phyloP scores from a whole-genome alignment of 1,140 invertebrate species.

The Brachionus paranguensis region DNA sequence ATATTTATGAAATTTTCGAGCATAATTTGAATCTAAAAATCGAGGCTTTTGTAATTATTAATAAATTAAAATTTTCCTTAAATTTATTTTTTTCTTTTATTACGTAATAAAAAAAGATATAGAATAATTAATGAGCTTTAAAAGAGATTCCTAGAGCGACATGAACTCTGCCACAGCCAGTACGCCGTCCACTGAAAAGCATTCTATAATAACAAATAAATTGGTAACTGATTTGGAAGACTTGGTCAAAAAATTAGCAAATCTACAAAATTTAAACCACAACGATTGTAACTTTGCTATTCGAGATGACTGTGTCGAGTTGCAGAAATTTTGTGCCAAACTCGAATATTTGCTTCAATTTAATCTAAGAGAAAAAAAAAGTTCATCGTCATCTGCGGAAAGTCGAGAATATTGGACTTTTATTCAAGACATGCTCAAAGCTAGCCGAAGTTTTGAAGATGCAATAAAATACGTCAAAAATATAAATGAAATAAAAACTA shows the following conservation, averaged over 20 bases:
- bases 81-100: not conserved
- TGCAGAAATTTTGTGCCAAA: slow-evolving; percentile 55
- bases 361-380: slow-evolving; percentile 52
- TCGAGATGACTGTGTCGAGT: slow-evolving; percentile 51
- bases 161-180: not conserved
- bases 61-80: not conserved
- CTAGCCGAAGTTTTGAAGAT: slow-evolving; percentile 51
- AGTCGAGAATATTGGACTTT: slow-evolving; percentile 53
- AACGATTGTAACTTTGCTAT: slow-evolving; percentile 48
- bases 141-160: not conserved
- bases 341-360: slow-evolving; percentile 53
- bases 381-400: slow-evolving; percentile 10
- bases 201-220: not conserved
- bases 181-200: not conserved
- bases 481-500: slow-evolving; percentile 55
- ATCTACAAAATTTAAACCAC: slow-evolving; percentile 46
- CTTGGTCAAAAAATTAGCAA: slow-evolving; percentile 47
- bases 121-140: not conserved
- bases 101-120: not conserved
- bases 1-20: not conserved
- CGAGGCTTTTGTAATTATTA: not conserved
- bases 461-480: slow-evolving; percentile 56
- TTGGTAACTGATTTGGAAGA: not conserved
- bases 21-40: not conserved
- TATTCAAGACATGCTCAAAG: slow-evolving; percentile 51